A percentile compares a stretch with the other conserved stretches of the same genome.
phyloP scores from a whole-genome alignment of 2,797 vertebrate species.

The Arnoldichthys spilopterus region DNA sequence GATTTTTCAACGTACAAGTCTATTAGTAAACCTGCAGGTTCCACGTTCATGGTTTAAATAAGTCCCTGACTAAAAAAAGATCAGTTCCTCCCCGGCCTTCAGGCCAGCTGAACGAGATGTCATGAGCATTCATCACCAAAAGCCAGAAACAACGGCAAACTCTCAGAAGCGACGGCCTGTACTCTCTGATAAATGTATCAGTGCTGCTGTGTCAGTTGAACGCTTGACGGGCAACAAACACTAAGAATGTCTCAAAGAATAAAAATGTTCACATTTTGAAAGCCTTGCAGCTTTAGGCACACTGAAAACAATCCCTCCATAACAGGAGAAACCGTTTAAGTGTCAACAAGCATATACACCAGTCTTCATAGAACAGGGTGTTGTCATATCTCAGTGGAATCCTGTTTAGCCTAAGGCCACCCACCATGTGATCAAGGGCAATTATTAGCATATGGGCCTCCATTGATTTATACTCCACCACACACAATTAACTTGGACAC shows the following conservation, averaged over 20 bases:
- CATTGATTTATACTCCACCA: neutral
- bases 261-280: neutral
- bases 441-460: neutral
- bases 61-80: neutral
- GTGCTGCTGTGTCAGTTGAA: neutral
- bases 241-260: neutral
- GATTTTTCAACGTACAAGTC: neutral
- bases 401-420: neutral
- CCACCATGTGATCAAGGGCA: neutral
- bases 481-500: neutral
- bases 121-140: constrained; percentile 22
- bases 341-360: neutral
- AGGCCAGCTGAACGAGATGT: too few species aligned
- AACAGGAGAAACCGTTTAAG: neutral
- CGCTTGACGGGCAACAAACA: neutral
- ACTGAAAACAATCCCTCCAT: neutral
- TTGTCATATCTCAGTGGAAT: neutral
- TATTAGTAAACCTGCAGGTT: neutral
- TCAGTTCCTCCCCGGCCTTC: neutral
- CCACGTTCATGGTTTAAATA: neutral
- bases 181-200: too few species aligned
- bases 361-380: neutral
- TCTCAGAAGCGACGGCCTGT: neutral
- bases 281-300: neutral
- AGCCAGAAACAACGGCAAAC: neutral